phyloP scores from a whole-genome alignment of 2,113 vertebrate genomes.

The Epinephelus moara region DNA sequence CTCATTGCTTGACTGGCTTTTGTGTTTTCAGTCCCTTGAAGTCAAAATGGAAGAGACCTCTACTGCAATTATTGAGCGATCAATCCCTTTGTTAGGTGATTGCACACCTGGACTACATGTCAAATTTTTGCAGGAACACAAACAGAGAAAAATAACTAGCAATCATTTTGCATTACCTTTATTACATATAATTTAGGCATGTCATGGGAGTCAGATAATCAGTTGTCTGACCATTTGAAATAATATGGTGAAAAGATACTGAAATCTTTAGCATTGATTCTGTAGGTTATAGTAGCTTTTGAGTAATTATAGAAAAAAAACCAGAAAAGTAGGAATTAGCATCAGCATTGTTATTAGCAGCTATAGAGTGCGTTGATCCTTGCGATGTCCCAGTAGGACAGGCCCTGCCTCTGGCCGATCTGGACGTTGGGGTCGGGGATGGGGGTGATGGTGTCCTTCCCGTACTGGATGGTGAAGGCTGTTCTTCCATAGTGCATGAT shows the following conservation, averaged over 20 bases:
- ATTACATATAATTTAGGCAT: not conserved
- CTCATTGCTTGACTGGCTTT: too few species aligned
- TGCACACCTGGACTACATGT: not conserved
- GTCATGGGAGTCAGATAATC: not conserved
- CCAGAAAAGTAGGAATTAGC: too few species aligned
- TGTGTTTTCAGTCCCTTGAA: too few species aligned
- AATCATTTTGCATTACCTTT: slow-evolving; percentile 6
- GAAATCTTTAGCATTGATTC: not conserved
- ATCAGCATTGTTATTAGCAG: slow-evolving; percentile 3
- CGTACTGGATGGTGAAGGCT: slow-evolving; percentile 31
- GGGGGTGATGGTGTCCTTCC: slow-evolving; percentile 35
- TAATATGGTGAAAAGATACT: not conserved
- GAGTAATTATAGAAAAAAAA: not conserved
- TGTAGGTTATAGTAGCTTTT: not conserved
- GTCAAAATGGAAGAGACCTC: too few species aligned
- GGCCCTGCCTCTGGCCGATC: slow-evolving; percentile 36
- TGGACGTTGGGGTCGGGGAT: slow-evolving; percentile 28
- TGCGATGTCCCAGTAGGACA: slow-evolving; percentile 47
- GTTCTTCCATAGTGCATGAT: slow-evolving; percentile 60
- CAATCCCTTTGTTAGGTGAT: not conserved
- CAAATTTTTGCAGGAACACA: not conserved
- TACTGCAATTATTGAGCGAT: not conserved
- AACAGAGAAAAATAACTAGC: not conserved
- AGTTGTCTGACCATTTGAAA: not conserved
- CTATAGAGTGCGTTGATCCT: slow-evolving; percentile 44